Base-by-base conservation (phyloP, 2,113 vertebrate genomes). In the Urocitellus parryii region DNA sequence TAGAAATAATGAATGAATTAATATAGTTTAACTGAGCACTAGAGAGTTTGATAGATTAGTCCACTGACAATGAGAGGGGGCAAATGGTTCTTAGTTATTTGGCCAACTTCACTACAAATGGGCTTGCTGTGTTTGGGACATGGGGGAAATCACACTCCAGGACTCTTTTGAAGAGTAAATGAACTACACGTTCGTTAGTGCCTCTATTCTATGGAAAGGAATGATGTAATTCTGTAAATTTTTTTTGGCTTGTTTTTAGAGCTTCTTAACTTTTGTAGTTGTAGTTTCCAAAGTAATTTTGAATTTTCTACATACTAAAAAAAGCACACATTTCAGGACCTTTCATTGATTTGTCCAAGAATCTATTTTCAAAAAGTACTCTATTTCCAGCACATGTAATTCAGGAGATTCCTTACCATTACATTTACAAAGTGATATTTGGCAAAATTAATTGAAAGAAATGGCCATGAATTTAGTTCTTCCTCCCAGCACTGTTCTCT, bases 391-490 rank as follows among this genome's bases (percentile, higher is more conserved):
- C 39, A 91, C 32, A 70, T 81, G 79, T 87, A n/a, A 68, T 76
- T 89, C 87, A 83, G 22, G 17, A 22, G 20, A 91, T 27, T 93
- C 18, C 34, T 95, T 56, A n/a, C 18, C 20, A 74, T 73, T 73
- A 77, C 39, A 87, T 95, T 94, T 93, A 22, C 22, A 91, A 92
- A 98, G 91, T 96, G 94, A 97, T 97, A 97, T 97, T 97, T 97
- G 73, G 65, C 88, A 95, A 97, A 98, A 90, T 70, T 97, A 96
- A 96, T 94, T 97, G 70, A 98, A 98, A 98, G 95, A 97, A 98
- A 97, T 98, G 92, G 88, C 70, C 42, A 76, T n/a, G 91, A 96
- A 97, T 90, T 95, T 97, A 95, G 76, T 37, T 96, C 88, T 93
- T 97, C 96, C 91, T 98, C 96, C 97, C 92, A 96, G 78, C 72